Evolutionary conservation across 2,888 invertebrate genomes (phyloP), one percentile per base, ranked within the genome.

Genomic region (Erynnis tages): DNA sequence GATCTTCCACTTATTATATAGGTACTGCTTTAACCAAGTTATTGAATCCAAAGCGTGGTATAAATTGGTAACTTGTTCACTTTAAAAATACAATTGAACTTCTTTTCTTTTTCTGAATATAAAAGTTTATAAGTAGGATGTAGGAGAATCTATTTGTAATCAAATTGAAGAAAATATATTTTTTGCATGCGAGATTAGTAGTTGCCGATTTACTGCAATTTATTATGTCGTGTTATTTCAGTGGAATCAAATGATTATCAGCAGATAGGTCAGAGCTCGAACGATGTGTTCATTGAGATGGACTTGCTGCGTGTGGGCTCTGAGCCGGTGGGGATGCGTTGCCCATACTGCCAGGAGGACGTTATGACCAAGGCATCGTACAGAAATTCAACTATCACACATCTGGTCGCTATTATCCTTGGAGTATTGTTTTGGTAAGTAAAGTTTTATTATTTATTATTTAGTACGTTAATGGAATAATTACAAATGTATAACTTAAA

Each of bases 321-420:
- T 2, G 88, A 88, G 61, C 88, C 89, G 0, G 82, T 88, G 16
- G 88, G 88, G 8, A 81, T 88, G 74, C 74, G 81, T 2, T 89
- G 89, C 54, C 84, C 87, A 0, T 64, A 79, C 58, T 89, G 89
- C 57, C 76, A 76, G 4, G 88, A 88, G 53, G 88, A 89, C 52
- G 68, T 87, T 38, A 88, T 88, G 88, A 87, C 88, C 1, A 71
- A 58, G 40, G 88, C 83, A 1, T 59, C 68, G 0, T 88, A 88
- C 52, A 79, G 56, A 49, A 84, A 74, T 46, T 73, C 79, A 2
- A 69, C 61, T 1, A 45, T 69, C 6, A 89, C 88, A 2, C 89
- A 89, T 52, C 58, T 75, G 4, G 54, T 81, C 1, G 88, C 87
- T 25, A 32, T 76, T n/a, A 38, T 83, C 6, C 59, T 89, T n/a